phyloP scores from a whole-genome alignment of 1,140 invertebrate species.

The Amphibalanus amphitrite region DNA sequence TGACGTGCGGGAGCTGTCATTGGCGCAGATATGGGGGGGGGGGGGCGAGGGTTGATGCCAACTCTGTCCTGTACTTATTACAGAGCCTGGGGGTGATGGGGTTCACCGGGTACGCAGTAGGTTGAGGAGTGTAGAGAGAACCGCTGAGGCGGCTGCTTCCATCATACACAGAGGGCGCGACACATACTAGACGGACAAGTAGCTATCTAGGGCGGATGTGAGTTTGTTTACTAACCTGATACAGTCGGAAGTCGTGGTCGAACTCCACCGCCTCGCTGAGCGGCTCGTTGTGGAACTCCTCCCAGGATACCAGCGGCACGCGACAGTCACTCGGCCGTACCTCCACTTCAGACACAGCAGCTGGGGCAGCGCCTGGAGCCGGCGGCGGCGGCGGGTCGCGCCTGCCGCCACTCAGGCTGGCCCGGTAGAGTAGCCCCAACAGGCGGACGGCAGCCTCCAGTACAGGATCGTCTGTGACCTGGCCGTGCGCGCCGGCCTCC shows the following conservation, averaged over 20 bases:
- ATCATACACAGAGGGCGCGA: no score
- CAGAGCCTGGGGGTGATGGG: no score
- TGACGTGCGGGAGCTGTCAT: no score
- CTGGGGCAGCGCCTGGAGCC: slow-evolving; percentile 12
- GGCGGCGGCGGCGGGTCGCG: slow-evolving; percentile 9
- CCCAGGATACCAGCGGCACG: slow-evolving; percentile 59
- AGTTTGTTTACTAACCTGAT: slow-evolving; percentile 43
- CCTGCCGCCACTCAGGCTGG: slow-evolving; percentile 60
- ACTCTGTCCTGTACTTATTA: no score
- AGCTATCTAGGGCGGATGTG: no score
- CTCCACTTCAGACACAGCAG: slow-evolving; percentile 19
- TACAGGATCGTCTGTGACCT: slow-evolving; percentile 53
- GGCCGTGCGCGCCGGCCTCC: slow-evolving; percentile 49
- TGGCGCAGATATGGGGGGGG: no score
- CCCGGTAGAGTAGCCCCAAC: slow-evolving; percentile 68
- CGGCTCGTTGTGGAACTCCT: slow-evolving; percentile 85
- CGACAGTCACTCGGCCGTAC: slow-evolving; percentile 64
- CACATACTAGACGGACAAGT: no score
- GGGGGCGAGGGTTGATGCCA: no score
- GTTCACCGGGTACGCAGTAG: no score
- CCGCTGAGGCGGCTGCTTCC: no score
- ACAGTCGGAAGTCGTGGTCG: slow-evolving; percentile 80
- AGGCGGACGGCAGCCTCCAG: slow-evolving; percentile 24
- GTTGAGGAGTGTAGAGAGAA: no score
- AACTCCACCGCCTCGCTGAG: slow-evolving; percentile 80